Percentiles rank a stretch among this genome's conserved stretches.
Evolutionary conservation across 2,888 invertebrate species (phyloP).

Genomic region (Drosophila nr. medialis): DNA sequence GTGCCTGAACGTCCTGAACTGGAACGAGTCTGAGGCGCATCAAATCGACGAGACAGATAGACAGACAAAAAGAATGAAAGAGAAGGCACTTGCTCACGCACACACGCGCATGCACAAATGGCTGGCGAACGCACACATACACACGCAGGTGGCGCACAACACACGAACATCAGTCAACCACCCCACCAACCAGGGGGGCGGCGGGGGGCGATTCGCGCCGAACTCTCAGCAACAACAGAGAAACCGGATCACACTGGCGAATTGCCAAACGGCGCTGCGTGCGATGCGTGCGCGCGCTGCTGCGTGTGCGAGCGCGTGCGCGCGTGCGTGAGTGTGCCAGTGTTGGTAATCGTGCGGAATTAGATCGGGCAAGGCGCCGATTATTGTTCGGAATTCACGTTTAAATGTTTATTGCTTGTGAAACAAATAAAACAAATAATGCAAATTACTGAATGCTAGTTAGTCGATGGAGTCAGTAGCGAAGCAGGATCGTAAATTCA

Average conservation of each 20-base stretch:
- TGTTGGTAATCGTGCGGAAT: conserved; percentile 6
- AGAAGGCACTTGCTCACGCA: conserved; percentile 10
- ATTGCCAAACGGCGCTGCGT: conserved; percentile 28
- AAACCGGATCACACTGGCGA: conserved; percentile 60
- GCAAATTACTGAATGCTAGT: conserved; percentile 12
- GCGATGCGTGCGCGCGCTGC: conserved; percentile 5
- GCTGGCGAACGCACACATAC: conserved; percentile 11
- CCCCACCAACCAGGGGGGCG: conserved; percentile 51
- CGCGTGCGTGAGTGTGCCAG: conserved; percentile 12
- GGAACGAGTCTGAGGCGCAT: not conserved
- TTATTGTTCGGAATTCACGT: conserved; percentile 59
- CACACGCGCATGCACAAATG: conserved; percentile 15
- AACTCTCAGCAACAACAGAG: conserved; percentile 48
- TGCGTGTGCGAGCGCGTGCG: conserved; percentile 7
- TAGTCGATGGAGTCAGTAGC: not conserved
- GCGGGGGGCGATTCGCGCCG: conserved; percentile 31
- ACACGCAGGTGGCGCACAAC: conserved; percentile 41
- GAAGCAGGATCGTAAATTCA: conserved; percentile 14
- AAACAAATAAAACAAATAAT: conserved; percentile 21
- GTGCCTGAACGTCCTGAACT: not conserved
- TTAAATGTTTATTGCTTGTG: conserved; percentile 71
- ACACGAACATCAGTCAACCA: conserved; percentile 47
- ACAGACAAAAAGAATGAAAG: not conserved
- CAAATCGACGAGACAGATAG: conserved; percentile 6
- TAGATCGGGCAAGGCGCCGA: conserved; percentile 21